Evolutionary conservation across 2,113 vertebrate species (phyloP).

Genomic region (Copsychus sechellarum): DNA sequence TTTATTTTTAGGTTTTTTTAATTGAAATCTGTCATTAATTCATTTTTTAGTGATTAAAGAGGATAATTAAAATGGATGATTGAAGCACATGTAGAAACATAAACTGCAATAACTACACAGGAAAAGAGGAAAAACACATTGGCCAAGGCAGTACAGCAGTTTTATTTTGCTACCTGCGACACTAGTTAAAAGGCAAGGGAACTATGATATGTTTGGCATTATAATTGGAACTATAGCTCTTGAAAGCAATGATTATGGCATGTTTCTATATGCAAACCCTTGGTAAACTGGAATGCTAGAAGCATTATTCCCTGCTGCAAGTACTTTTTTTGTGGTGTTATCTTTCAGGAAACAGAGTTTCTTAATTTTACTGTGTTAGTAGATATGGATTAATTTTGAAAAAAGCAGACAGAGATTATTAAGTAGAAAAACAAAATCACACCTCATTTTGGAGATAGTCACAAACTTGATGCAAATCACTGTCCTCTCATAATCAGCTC

Average conservation of each 20-base stretch:
- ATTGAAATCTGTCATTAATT: neutral
- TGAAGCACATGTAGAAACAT: neutral
- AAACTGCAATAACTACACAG: neutral
- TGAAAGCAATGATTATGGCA: slow-evolving; percentile 16
- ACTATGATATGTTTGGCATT: neutral
- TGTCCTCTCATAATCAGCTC: neutral
- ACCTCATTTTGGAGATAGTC: neutral
- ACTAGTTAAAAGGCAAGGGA: neutral
- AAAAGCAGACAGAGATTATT: neutral
- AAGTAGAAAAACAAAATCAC: neutral
- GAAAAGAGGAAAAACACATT: neutral
- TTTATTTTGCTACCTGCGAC: neutral
- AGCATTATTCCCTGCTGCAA: neutral
- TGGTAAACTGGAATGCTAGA: neutral
- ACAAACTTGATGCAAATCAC: neutral
- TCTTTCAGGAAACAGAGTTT: neutral
- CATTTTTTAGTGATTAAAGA: neutral
- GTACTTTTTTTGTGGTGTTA: neutral
- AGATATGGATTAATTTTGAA: neutral
- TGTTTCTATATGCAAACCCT: neutral
- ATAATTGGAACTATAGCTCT: slow-evolving; percentile 14
- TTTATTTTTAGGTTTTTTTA: neutral
- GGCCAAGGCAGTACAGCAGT: neutral
- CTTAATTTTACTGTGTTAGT: neutral
- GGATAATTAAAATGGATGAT: neutral